Evolutionary conservation across 2,888 invertebrate species (phyloP).

Genomic region (Phortica okadai): DNA sequence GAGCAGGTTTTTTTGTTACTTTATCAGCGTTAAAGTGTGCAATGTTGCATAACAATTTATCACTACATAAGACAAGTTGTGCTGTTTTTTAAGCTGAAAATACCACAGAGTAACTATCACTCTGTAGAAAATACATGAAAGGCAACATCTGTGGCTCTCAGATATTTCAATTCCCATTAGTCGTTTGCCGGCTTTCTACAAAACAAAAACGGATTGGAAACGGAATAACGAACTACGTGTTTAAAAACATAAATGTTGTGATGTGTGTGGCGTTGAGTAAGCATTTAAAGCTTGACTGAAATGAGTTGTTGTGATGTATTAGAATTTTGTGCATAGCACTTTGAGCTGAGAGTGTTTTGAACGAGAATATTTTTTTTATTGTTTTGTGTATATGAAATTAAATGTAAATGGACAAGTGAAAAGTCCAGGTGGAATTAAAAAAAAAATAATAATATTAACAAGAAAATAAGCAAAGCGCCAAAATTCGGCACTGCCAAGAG

Average conservation of each 20-base stretch:
- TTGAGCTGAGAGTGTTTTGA: not conserved
- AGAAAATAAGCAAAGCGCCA: not conserved
- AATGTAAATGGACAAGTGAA: not conserved
- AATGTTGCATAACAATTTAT: not conserved
- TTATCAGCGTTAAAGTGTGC: not conserved
- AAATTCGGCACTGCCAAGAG: no score
- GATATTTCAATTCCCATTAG: slow-evolving; percentile 55
- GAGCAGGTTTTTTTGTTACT: not conserved
- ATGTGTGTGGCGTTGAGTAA: slow-evolving; percentile 41
- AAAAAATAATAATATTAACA: not conserved
- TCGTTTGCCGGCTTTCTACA: slow-evolving; percentile 77
- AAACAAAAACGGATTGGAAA: slow-evolving; percentile 72
- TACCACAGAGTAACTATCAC: no score
- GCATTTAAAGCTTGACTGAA: slow-evolving; percentile 19
- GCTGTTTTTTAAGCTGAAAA: not conserved
- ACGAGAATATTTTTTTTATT: not conserved
- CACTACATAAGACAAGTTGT: not conserved
- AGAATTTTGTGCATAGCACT: slow-evolving; percentile 5
- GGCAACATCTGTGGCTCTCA: slow-evolving; percentile 25
- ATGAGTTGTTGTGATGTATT: slow-evolving; percentile 23
- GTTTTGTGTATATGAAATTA: not conserved
- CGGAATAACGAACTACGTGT: slow-evolving; percentile 48
- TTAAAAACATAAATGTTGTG: slow-evolving; percentile 47
- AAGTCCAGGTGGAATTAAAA: not conserved
- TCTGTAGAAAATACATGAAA: not conserved